A percentile compares a stretch with the other conserved stretches of the same genome.
phyloP scores from a whole-genome alignment of 2,113 vertebrate species.

The Illadopsis cleaveri region DNA sequence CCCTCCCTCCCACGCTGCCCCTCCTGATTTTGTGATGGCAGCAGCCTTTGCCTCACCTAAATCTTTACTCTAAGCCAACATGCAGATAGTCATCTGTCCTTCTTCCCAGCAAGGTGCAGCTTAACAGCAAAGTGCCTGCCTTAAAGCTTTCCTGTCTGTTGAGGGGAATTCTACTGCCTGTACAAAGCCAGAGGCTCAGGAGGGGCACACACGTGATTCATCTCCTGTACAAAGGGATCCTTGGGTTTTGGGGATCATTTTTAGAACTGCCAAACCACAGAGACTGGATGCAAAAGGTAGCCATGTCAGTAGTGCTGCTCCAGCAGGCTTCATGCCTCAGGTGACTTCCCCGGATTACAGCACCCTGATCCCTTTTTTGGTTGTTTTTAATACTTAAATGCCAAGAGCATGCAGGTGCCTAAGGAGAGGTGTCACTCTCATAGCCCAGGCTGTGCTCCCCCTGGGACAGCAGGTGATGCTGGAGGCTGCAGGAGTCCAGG shows the following conservation, averaged over 20 bases:
- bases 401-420: background rate
- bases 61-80: background rate
- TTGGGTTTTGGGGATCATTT: background rate
- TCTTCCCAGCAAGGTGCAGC: background rate
- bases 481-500: background rate
- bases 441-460: background rate
- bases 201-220: background rate
- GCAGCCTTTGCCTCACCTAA: background rate
- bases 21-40: background rate
- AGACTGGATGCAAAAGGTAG: background rate
- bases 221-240: background rate
- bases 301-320: background rate
- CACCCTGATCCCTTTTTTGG: background rate
- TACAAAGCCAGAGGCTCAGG: background rate
- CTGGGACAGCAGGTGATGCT: background rate
- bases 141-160: background rate
- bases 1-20: accelerated
- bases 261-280: background rate
- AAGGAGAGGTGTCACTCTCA: background rate
- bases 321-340: background rate
- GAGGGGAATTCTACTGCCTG: background rate
- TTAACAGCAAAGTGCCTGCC: background rate
- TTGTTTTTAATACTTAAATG: background rate
- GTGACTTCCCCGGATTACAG: background rate
- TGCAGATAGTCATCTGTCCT: background rate